Base-by-base conservation (phyloP, 2,888 invertebrate genomes). In the Stramonita haemastoma region DNA sequence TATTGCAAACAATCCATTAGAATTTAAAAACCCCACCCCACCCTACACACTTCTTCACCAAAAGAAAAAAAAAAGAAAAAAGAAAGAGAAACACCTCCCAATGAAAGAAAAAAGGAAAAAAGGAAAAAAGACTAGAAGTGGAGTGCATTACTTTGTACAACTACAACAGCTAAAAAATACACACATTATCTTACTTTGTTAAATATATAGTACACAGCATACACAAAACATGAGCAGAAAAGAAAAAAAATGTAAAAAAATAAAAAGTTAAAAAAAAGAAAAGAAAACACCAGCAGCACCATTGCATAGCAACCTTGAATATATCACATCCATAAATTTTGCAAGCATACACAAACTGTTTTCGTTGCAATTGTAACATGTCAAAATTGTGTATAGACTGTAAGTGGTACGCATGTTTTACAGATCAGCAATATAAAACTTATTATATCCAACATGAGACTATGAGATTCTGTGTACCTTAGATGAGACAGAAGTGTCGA, bases 171-270 rank as follows among this genome's bases (percentile, higher is more conserved):
- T 83, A 36, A 5, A n/a, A 26, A 22, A 46, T 46, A 46, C 46
- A 83, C 79, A 83, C 81, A 46, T 46, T 17, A 46, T 46, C 26
- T 73, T 8, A n/a, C 73, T n/a, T 29, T 46, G 81, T 83, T 83
- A 83, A 83, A 83, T 83, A 83, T 29, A 83, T 83, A 83, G 36
- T 46, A 36, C 81, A 83, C 81, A 86, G 86, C 86, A 86, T 86
- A 86, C 60, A 86, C 26, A 86, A 6, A 34, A 83, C 81, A 46
- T 36, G 15, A 46, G 81, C 32, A 17, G 77, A 57, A 85, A 8
- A 46, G 5, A 85, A 1, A 22, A 85, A 1, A 17, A 46, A 46
- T 46, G 46, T 46, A 5, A n/a, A n/a, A n/a, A n/a, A n/a, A n/a
- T n/a, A 46, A 46, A 32, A 17, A 81, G 22, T 32, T 46, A 46